Conservation (phyloP, 2,797 vertebrate genomes). For the Agapornis canus region DNA sequence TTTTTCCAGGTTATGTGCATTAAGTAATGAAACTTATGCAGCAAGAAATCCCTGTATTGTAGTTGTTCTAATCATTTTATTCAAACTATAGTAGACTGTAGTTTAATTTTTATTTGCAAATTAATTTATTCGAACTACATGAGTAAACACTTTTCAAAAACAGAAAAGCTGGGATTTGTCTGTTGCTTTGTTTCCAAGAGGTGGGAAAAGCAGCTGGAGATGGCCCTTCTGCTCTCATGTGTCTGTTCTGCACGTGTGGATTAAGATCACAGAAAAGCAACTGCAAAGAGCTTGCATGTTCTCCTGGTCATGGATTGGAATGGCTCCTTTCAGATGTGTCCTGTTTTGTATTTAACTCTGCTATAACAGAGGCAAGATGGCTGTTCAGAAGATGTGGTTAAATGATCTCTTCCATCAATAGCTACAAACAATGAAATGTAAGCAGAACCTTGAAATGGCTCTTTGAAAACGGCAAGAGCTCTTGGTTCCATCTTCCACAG, state of each 20-base stretch:
- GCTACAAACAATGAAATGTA: not conserved
- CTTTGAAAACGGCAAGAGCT: not conserved
- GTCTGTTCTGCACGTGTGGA: not conserved
- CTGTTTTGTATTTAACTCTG: not conserved
- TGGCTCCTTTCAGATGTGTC: not conserved
- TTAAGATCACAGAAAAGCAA: not conserved
- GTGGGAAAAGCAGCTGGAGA: not conserved
- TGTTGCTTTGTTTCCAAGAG: constrained; percentile 59
- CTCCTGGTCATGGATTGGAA: not conserved
- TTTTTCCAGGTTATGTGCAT: constrained; percentile 73
- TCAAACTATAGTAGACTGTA: constrained; percentile 75
- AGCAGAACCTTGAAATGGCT: not conserved
- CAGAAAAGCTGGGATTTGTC: constrained; percentile 54
- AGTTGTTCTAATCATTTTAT: constrained; percentile 79
- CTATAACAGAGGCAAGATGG: not conserved
- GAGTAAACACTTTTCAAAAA: constrained; percentile 82
- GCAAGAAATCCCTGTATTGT: constrained; percentile 74
- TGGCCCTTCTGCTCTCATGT: not conserved
- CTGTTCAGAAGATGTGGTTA: not conserved
- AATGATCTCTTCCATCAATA: not conserved
- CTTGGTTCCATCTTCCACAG: not conserved
- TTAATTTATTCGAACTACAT: constrained; percentile 80
- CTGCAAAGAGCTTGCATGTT: not conserved
- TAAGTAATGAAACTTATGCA: constrained; percentile 73
- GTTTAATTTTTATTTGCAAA: constrained; percentile 82